Base-by-base conservation (phyloP, 2,797 vertebrate species). In the Champsocephalus esox region DNA sequence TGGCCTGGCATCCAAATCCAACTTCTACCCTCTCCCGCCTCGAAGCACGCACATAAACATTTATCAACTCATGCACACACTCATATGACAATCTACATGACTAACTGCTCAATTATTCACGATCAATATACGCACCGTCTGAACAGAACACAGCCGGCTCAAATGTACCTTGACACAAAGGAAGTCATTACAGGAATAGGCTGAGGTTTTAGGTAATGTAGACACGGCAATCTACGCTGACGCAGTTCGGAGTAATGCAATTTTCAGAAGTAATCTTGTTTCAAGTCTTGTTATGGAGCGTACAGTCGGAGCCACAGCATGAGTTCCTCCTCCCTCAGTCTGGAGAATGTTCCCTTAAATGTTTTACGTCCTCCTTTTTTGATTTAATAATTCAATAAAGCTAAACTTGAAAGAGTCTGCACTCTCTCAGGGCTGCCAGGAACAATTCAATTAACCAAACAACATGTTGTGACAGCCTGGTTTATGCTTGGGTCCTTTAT, bases 341-440 rank as follows among this genome's bases (percentile, higher is more conserved):
- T 76, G 79, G 77, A 76, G 63, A 80, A 58, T 72, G 83, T 84
- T 83, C 62, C 65, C 64, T 73, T 79, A 79, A 88, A 89, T 83
- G 85, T 88, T 84, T 84, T 78, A 83, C 77, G 72, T 76, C 83
- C 77, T 80, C 52, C 48, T 80, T 83, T 83, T 82, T 61, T 70
- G 74, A 88, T 90, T 92, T 84, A 91, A 92, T 89, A 88, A 91
- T 91, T 88, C 76, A 90, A 90, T 86, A 68, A 87, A 84, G 79
- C 82, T 79, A 63, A 85, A 88, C 77, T 75, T 73, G 66, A 89
- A 90, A 88, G 73, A 74, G 72, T 67, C 87, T 82, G 80, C 2
- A 21, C 62, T 85, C 69, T 82, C 82, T 89, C 86, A 49, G 64
- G 56, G 64, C 82, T 88, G 87, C 83, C 83, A 79, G 79, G 84